Base-by-base conservation (phyloP, 53 echinoderm and acorn worm genomes). In the Astropecten irregularis region DNA sequence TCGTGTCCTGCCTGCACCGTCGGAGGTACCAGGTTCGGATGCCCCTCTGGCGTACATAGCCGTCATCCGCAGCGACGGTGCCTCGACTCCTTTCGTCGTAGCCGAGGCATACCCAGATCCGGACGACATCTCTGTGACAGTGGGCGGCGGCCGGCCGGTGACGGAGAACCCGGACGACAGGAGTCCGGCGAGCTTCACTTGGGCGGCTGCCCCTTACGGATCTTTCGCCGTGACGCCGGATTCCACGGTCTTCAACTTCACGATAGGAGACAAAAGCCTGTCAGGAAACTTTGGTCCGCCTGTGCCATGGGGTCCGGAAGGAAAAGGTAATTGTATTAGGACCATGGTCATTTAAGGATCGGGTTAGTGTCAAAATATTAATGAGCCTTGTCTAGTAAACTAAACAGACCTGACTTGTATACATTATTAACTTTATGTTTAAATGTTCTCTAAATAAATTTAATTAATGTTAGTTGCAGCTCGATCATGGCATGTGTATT, bases 211-310 rank as follows among this genome's bases (percentile, higher is more conserved):
- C 25, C 89, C 71, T 10, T 85, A 77, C 69, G 95, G 95, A 2
- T 91, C 69, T 32, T 95, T 89, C 83, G 89, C 86, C 42, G 95
- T 95, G n/a, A 91, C 95, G 13, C 59, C 73, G 2, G 69, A 77
- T 6, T 79, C 82, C n/a, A 91, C 95, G 10, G 58, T 65, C 0
- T 95, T 95, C 49, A 54, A 86, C 48, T 89, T 95, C 61, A 91
- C 89, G 1, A 68, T 86, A 16, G 68, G 67, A 1, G 86, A 83
- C 13, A 47, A 91, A 14, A 65, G 82, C 5, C 86, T 95, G 65
- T 39, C 54, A 29, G 95, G 91, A 52, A 82, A 63, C 18, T 86
- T 95, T 37, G 83, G 85, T 4, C 40, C 47, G 3, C 95, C 95
- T 7, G 49, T 71, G 7, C 83, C 71, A 0, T 95, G 95, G 95